Percentiles rank a stretch among this genome's conserved stretches.
These are phyloP conservation scores for Gallinago paraguaiae DNA, from an alignment of 2,113 vertebrate species.

Conservation along the genomic window DNA sequence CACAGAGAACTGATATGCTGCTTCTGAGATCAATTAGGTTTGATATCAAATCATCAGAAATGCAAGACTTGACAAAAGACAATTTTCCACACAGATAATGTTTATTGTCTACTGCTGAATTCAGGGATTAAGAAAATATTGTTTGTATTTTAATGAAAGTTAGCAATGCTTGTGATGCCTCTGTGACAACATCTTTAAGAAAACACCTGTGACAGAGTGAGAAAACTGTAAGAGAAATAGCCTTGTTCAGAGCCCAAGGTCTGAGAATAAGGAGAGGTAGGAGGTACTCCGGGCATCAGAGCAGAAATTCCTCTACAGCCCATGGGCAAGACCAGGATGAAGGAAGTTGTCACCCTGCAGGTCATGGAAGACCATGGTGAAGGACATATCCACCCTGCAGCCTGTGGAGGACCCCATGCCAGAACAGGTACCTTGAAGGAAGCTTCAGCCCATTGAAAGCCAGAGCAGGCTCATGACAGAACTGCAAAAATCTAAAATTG, in stretches of 20 bases:
- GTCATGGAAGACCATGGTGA: not conserved
- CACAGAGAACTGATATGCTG: not conserved
- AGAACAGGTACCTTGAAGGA: not conserved
- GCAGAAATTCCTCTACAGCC: not conserved
- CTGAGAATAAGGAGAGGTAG: not conserved
- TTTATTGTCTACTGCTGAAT: not conserved
- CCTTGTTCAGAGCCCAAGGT: not conserved
- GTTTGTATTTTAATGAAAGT: not conserved
- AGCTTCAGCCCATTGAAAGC: not conserved
- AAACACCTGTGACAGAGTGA: not conserved
- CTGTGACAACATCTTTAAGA: not conserved
- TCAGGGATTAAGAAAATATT: not conserved
- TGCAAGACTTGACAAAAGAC: not conserved
- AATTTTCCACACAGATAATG: not conserved
- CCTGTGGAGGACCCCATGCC: fast-evolving
- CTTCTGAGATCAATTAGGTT: not conserved
- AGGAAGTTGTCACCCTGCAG: fast-evolving
- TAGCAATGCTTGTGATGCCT: not conserved
- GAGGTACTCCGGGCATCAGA: fast-evolving
- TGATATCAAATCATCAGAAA: not conserved
- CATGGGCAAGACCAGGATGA: not conserved
- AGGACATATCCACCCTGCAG: not conserved
- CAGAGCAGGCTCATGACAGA: not conserved
- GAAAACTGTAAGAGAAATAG: not conserved
- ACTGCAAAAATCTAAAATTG: too few relatives aligned